phyloP scores from a whole-genome alignment of 1,140 invertebrate species.

The Lethocerus indicus region DNA sequence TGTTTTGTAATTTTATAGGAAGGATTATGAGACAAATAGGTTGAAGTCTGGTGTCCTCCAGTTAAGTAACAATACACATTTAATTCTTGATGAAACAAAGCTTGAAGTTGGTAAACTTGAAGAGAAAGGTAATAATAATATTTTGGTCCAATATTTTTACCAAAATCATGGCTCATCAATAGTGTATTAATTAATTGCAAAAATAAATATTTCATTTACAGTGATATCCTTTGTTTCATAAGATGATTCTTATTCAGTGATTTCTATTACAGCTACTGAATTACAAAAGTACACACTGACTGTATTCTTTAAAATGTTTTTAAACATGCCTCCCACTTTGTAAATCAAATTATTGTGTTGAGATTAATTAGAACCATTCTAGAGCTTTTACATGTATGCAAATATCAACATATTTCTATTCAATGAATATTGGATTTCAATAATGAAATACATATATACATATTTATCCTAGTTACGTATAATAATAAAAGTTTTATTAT shows the following conservation, averaged over 20 bases:
- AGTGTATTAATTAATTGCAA: neutral
- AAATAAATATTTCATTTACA: neutral
- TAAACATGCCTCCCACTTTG: neutral
- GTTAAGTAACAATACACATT: constrained; percentile 59
- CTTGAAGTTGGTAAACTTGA: constrained; percentile 60
- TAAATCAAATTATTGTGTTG: neutral
- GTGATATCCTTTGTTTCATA: neutral
- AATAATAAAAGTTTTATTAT: neutral
- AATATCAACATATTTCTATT: too few species aligned
- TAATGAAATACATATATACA: neutral
- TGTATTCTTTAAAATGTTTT: neutral
- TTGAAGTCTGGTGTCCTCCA: constrained; percentile 69
- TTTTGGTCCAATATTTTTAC: neutral
- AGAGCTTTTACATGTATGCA: too few species aligned
- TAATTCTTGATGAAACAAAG: constrained; percentile 73
- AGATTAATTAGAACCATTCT: too few species aligned
- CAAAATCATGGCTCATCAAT: neutral
- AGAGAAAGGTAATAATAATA: constrained; percentile 32
- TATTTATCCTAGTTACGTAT: neutral
- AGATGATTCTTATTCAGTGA: neutral
- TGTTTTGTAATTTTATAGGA: constrained; percentile 32
- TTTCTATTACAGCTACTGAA: neutral
- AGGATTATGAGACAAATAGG: constrained; percentile 70
- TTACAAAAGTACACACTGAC: neutral
- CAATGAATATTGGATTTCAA: too few species aligned